phyloP scores from a whole-genome alignment of 1,140 invertebrate species.

The Drosophila aff. region DNA sequence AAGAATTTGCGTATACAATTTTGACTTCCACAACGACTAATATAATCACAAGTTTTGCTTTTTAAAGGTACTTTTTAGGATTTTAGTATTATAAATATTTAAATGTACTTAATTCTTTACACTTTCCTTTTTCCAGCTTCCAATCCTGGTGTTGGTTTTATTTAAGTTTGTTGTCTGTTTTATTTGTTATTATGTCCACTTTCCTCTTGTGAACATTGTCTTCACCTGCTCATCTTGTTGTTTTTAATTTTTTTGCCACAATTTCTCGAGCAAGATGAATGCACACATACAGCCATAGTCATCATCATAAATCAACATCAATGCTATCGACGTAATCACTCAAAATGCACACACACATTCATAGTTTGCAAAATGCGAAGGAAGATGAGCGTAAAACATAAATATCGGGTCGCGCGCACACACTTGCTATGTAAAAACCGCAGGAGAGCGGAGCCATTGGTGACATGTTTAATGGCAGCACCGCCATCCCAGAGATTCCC shows the following conservation, averaged over 20 bases:
- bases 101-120: background rate
- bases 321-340: slow-evolving; percentile 83
- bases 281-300: slow-evolving; percentile 36
- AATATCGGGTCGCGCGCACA: slow-evolving; percentile 53
- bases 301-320: slow-evolving; percentile 83
- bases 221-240: slow-evolving; percentile 32
- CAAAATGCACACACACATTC: slow-evolving; percentile 55
- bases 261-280: slow-evolving; percentile 38
- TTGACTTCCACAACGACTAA: too few species aligned
- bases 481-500: slow-evolving; percentile 20
- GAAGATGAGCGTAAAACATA: slow-evolving; percentile 63
- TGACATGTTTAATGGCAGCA: slow-evolving; percentile 81
- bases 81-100: background rate
- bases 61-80: background rate
- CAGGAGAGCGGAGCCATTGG: slow-evolving; percentile 60
- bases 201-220: slow-evolving; percentile 17
- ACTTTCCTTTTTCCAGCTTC: background rate
- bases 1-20: background rate
- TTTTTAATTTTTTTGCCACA: slow-evolving; percentile 55
- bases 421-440: slow-evolving; percentile 40
- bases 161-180: slow-evolving; percentile 3
- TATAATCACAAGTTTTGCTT: background rate
- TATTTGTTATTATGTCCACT: slow-evolving; percentile 1
- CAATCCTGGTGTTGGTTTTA: slow-evolving; percentile 4
- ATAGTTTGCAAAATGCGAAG: slow-evolving; percentile 29